Percentiles rank a stretch among this genome's conserved stretches.
Conservation (phyloP, 2,113 vertebrate genomes). For the Pardalotus punctatus region DNA sequence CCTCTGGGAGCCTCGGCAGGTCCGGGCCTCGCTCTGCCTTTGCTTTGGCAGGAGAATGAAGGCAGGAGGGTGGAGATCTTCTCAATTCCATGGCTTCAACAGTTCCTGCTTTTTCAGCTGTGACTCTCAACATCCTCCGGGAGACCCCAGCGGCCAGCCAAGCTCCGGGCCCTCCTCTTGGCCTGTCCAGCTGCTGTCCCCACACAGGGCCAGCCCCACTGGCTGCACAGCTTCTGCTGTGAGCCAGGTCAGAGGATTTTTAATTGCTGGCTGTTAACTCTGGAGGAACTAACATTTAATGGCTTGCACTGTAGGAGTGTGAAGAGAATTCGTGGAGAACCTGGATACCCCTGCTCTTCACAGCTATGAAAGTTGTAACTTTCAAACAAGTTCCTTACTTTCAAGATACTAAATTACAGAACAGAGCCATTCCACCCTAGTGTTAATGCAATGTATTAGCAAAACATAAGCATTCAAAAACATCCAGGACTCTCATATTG, state of each 20-base stretch:
- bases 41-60: too few relatives aligned
- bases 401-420: neutral
- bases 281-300: neutral
- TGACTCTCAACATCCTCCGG: neutral
- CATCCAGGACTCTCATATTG: neutral
- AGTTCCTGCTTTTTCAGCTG: neutral
- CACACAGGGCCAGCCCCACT: neutral
- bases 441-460: neutral
- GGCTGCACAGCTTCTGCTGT: neutral
- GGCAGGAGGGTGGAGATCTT: neutral
- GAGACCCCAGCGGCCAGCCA: neutral
- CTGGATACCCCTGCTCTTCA: accelerated
- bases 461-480: neutral
- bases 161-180: neutral
- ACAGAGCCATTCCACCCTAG: too few relatives aligned
- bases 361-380: neutral
- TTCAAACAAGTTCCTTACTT: neutral
- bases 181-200: neutral
- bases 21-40: neutral
- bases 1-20: neutral
- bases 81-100: neutral
- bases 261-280: neutral
- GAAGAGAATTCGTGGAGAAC: too few relatives aligned
- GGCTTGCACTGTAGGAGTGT: neutral
- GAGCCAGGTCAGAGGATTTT: neutral